Evolutionary conservation across 2,797 vertebrate genomes (phyloP).

Genomic region (Hyperoplus immaculatus): DNA sequence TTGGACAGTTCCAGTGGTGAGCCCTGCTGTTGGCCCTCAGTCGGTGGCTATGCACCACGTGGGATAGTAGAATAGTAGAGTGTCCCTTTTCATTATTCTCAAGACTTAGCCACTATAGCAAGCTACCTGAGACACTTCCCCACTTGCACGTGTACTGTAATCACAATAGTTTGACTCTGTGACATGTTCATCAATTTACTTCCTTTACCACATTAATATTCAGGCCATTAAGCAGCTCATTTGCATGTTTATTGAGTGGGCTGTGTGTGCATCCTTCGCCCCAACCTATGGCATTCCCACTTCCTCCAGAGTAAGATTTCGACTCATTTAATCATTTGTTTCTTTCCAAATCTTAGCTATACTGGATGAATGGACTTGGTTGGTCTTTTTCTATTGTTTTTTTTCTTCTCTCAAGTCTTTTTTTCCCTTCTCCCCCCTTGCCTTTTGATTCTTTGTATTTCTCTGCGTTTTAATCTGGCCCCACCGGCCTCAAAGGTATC

Average conservation of each 20-base stretch:
- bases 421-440: not conserved
- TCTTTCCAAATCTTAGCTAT: constrained; percentile 9
- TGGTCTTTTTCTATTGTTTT: constrained; percentile 28
- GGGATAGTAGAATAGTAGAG: not conserved
- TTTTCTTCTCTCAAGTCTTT: not conserved
- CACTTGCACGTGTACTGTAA: constrained; percentile 60
- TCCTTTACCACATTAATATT: constrained; percentile 70
- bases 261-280: constrained; percentile 40
- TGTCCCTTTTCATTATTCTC: not conserved
- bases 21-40: not conserved
- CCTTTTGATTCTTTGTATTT: constrained; percentile 55
- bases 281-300: constrained; percentile 44
- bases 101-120: no score
- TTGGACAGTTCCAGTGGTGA: constrained; percentile 8
- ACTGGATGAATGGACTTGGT: constrained; percentile 10
- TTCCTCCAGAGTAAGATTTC: constrained; percentile 57
- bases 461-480: constrained; percentile 65
- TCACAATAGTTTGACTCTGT: constrained; percentile 70
- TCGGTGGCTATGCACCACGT: no score
- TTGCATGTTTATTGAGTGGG: constrained; percentile 80
- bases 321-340: constrained; percentile 50
- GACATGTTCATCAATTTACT: constrained; percentile 79
- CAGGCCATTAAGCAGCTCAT: constrained; percentile 77
- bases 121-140: not conserved
- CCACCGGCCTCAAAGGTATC: constrained; percentile 62